Evolutionary conservation across 1,140 invertebrate species (phyloP).

Genomic region (Piezodorus guildinii): DNA sequence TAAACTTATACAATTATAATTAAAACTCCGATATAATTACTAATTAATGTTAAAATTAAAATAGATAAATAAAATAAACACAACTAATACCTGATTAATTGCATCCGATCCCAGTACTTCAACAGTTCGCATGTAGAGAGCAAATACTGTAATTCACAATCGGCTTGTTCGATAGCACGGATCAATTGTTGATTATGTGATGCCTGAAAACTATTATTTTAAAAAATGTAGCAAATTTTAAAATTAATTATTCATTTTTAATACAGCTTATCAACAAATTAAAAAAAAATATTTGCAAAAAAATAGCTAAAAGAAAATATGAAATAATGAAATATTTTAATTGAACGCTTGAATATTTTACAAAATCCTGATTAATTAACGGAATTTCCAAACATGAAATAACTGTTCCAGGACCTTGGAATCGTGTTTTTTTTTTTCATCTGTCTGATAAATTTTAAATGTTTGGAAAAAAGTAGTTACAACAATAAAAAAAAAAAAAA

Average conservation of each 20-base stretch:
- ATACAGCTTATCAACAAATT: not conserved
- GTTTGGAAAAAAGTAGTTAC: too few relatives aligned
- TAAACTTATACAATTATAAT: too few relatives aligned
- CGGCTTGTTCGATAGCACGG: slow-evolving; percentile 18
- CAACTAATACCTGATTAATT: slow-evolving; percentile 16
- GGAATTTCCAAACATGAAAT: too few relatives aligned
- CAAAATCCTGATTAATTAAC: too few relatives aligned
- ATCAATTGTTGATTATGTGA: slow-evolving; percentile 15
- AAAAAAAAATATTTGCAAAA: not conserved
- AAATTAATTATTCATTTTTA: not conserved
- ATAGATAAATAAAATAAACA: not conserved
- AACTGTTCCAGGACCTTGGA: too few relatives aligned
- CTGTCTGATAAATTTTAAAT: too few relatives aligned
- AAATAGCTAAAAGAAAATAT: not conserved
- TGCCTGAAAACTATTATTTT: slow-evolving; percentile 17
- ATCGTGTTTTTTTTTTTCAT: too few relatives aligned
- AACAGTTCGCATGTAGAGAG: slow-evolving; percentile 14
- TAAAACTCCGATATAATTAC: too few relatives aligned
- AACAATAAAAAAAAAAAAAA: too few relatives aligned
- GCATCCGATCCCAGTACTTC: slow-evolving; percentile 23
- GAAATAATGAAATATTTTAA: not conserved
- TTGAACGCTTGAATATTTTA: too few relatives aligned
- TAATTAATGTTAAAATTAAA: too few relatives aligned
- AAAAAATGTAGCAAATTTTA: not conserved
- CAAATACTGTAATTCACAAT: slow-evolving; percentile 21